These are phyloP conservation scores for Hyposoter didymator DNA, from an alignment of 2,888 invertebrate species.

Conservation along the genomic window DNA sequence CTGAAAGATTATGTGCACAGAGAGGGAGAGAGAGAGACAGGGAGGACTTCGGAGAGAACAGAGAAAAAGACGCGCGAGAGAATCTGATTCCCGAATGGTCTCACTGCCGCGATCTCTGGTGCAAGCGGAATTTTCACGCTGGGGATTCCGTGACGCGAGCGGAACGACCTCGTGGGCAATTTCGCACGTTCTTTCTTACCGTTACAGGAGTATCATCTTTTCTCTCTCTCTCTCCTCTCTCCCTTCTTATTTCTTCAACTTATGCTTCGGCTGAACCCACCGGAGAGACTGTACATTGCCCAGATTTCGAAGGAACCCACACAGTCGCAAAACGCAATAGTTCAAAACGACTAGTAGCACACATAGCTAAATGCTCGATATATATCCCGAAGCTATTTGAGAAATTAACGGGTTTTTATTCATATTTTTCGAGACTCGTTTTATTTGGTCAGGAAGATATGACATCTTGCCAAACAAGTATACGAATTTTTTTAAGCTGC, in stretches of 20 bases:
- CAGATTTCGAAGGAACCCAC: constrained; percentile 29
- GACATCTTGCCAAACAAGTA: constrained; percentile 32
- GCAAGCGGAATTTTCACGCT: constrained; percentile 67
- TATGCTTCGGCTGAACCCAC: constrained; percentile 9
- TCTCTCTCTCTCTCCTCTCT: constrained; percentile 32
- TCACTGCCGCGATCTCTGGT: constrained; percentile 52
- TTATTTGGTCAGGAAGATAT: constrained; percentile 30
- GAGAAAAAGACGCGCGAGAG: too few relatives aligned
- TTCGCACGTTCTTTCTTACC: constrained; percentile 69
- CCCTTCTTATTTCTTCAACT: constrained; percentile 23
- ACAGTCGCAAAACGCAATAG: constrained; percentile 20
- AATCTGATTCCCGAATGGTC: constrained; percentile 29
- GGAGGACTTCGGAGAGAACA: too few relatives aligned
- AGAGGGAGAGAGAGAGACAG: background rate
- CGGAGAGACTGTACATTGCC: constrained; percentile 18
- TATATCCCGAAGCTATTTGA: constrained; percentile 36
- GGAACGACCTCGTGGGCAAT: constrained; percentile 68
- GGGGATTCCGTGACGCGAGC: constrained; percentile 65
- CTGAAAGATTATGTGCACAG: constrained; percentile 28
- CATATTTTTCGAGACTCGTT: constrained; percentile 24
- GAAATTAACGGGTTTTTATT: constrained; percentile 48
- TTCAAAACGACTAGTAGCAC: constrained; percentile 9
- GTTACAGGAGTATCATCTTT: constrained; percentile 64
- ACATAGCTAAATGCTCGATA: constrained; percentile 22
- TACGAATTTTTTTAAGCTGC: constrained; percentile 8